These are phyloP conservation scores for Ceratotherium simum DNA, from an alignment of 2,113 vertebrate genomes.

Conservation along the genomic window DNA sequence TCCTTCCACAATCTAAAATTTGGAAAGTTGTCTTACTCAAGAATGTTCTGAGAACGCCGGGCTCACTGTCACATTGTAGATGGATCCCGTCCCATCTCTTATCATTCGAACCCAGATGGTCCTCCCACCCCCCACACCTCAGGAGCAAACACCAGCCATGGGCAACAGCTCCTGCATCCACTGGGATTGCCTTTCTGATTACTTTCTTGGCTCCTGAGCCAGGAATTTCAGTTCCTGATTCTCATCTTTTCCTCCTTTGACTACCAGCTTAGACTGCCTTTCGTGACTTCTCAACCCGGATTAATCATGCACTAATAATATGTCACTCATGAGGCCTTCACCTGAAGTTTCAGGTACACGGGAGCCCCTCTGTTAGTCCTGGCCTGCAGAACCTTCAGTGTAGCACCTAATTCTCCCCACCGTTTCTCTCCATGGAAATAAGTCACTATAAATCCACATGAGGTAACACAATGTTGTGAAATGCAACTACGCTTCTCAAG, in stretches of 20 bases:
- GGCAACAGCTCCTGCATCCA: rapidly evolving
- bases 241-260: not conserved
- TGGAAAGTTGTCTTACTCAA: not conserved
- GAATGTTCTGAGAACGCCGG: not conserved
- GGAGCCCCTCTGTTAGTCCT: not conserved
- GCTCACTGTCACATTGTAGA: not conserved
- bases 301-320: not conserved
- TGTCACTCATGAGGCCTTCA: not conserved
- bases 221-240: not conserved
- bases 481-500: constrained; percentile 18
- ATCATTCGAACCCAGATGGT: not conserved
- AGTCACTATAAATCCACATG: not conserved
- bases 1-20: not conserved
- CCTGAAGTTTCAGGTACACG: not conserved
- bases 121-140: not conserved
- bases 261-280: not conserved
- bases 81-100: not conserved
- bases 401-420: not conserved
- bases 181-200: not conserved
- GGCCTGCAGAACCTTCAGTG: not conserved
- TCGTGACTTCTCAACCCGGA: constrained; percentile 1
- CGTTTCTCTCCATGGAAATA: not conserved
- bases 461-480: not conserved
- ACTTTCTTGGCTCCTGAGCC: not conserved
- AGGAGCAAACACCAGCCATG: not conserved